A percentile compares a stretch with the other conserved stretches of the same genome.
Evolutionary conservation across 2,797 vertebrate genomes (phyloP).

Genomic region (Threskiornis aethiopicus): DNA sequence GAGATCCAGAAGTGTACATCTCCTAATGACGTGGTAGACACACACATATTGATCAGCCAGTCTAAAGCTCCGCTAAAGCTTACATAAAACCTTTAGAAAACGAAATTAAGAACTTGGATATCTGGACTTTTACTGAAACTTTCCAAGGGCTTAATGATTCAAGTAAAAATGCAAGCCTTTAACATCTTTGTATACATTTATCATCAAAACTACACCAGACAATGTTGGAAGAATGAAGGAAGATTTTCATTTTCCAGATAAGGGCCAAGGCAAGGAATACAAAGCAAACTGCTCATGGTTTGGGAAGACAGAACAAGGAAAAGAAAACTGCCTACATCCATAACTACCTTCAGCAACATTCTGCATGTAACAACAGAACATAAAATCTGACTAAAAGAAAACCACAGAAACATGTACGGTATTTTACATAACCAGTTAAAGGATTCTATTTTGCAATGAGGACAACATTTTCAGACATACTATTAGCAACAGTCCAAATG

Average conservation of each 20-base stretch:
- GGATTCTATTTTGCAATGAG: not conserved
- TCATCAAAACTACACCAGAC: not conserved
- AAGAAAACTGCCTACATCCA: not conserved
- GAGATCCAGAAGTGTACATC: not conserved
- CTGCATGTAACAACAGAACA: not conserved
- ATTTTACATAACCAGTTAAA: not conserved
- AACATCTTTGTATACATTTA: not conserved
- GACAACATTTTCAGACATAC: not conserved
- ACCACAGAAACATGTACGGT: not conserved
- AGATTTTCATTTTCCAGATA: not conserved
- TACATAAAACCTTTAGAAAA: not conserved
- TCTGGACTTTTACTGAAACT: not conserved
- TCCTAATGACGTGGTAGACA: not conserved
- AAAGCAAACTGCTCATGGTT: not conserved
- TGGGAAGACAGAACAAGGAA: not conserved
- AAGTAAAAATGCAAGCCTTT: not conserved
- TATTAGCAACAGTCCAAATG: not conserved
- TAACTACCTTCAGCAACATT: not conserved
- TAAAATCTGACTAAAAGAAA: not conserved
- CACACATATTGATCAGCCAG: not conserved
- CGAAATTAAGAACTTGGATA: not conserved
- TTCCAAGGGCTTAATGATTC: not conserved
- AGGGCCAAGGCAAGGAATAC: not conserved
- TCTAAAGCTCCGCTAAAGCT: not conserved
- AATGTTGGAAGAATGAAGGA: not conserved